Conservation (phyloP, 2,888 invertebrate genomes). For the Melieria picta region DNA sequence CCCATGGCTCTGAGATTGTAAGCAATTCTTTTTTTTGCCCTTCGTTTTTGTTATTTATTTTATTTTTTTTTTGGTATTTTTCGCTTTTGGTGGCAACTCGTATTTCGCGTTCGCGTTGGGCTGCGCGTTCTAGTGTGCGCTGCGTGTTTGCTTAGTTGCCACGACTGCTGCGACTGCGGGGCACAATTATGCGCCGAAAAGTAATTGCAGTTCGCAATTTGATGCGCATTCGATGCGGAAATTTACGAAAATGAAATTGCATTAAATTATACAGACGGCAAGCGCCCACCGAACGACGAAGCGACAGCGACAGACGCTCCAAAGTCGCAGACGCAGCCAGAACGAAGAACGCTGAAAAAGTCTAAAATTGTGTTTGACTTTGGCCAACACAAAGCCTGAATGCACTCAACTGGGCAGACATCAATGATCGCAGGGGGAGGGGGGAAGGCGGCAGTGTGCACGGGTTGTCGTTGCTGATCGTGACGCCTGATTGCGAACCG, state of each 20-base stretch:
- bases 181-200: conserved; percentile 46
- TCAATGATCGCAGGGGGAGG: no score
- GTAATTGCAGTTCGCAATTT: conserved; percentile 42
- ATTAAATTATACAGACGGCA: conserved; percentile 38
- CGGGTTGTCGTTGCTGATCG: conserved; percentile 36
- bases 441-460: neutral
- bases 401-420: neutral
- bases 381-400: neutral
- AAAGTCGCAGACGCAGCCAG: no score
- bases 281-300: neutral
- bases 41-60: neutral
- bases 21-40: neutral
- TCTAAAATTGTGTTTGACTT: neutral
- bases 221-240: conserved; percentile 27
- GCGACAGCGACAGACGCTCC: neutral
- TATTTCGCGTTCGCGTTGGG: neutral
- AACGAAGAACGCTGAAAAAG: neutral
- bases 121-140: neutral
- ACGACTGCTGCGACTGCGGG: conserved; percentile 39
- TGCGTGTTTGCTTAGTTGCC: conserved; percentile 24
- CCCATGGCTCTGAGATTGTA: neutral
- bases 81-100: neutral
- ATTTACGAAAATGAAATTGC: conserved; percentile 43
- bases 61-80: neutral
- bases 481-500: conserved; percentile 44